Evolutionary conservation across 2,888 invertebrate species (phyloP).

Genomic region (Amiota mariae): DNA sequence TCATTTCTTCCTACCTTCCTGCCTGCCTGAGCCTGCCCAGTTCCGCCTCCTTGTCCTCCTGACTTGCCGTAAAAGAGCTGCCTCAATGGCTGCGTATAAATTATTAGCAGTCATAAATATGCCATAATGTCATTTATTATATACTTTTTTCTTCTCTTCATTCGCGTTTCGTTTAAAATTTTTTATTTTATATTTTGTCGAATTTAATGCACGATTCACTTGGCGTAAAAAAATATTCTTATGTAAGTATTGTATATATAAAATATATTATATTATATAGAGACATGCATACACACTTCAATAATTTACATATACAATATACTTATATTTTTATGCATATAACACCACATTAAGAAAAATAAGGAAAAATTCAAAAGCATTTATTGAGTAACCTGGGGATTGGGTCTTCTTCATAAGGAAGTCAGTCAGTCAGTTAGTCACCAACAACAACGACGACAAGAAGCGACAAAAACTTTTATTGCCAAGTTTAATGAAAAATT

Average conservation of each 20-base stretch:
- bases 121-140: constrained; percentile 67
- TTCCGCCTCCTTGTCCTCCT: background rate
- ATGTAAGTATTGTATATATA: constrained; percentile 2
- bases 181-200: constrained; percentile 37
- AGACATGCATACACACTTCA: background rate
- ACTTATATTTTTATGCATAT: constrained; percentile 18
- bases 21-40: background rate
- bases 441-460: background rate
- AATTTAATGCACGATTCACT: constrained; percentile 34
- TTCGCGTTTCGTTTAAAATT: constrained; percentile 11
- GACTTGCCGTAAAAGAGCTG: background rate
- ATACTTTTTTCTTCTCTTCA: constrained; percentile 54
- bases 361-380: constrained; percentile 4
- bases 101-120: constrained; percentile 67
- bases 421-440: constrained; percentile 34
- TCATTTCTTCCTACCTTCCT: background rate
- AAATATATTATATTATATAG: constrained; percentile 12
- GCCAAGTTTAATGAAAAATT: constrained; percentile 71
- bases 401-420: constrained; percentile 42
- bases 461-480: constrained; percentile 61
- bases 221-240: constrained; percentile 15
- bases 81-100: constrained; percentile 57
- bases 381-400: background rate
- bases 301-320: background rate
- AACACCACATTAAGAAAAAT: constrained; percentile 16